Evolutionary conservation across 2,113 vertebrate genomes (phyloP).

Genomic region (Myotis lucifugus): DNA sequence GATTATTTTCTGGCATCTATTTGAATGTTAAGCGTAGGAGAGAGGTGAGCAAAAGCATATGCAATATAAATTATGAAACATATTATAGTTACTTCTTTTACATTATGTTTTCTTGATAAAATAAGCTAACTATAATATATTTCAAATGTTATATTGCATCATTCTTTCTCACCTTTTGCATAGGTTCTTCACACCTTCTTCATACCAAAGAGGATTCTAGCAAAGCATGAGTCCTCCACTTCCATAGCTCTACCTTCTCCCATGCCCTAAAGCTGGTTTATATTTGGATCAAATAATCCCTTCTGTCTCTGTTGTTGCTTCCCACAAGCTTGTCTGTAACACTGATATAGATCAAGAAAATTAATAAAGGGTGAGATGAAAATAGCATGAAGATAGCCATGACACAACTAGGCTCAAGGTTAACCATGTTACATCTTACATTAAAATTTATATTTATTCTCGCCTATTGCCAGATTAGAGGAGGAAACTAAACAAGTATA

Average conservation of each 20-base stretch:
- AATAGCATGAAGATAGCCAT: neutral
- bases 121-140: neutral
- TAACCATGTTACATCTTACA: neutral
- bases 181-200: neutral
- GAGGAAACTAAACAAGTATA: neutral
- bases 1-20: constrained; percentile 53
- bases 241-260: neutral
- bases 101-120: neutral
- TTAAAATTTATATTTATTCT: constrained; percentile 31
- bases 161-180: neutral
- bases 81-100: neutral
- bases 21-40: constrained; percentile 14
- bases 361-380: neutral
- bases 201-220: neutral
- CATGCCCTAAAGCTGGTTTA: neutral
- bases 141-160: neutral
- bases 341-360: neutral
- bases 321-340: neutral
- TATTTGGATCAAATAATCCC: neutral
- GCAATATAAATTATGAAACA: constrained; percentile 23
- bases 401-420: neutral
- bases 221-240: neutral
- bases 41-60: constrained; percentile 47
- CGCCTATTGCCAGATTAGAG: neutral
- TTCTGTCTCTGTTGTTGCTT: neutral